Evolutionary conservation across 2,113 vertebrate genomes (phyloP), one percentile per base, ranked within the genome.

Genomic region (Tiliqua scincoides): DNA sequence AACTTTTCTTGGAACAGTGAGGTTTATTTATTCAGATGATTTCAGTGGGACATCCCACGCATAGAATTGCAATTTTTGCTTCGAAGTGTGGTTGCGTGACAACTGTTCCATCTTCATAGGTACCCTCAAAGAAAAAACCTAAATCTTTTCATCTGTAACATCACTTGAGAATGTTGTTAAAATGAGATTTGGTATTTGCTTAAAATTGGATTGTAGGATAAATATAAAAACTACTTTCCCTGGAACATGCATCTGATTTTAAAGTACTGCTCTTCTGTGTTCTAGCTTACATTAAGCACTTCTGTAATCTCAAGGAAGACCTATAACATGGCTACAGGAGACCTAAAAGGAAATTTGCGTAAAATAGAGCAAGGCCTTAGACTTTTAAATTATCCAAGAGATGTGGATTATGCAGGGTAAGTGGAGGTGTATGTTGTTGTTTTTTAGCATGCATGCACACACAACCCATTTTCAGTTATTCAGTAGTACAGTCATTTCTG

Each of bases 321-420:
- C 79, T 75, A 2, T 30, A 40, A 76, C 79, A 98, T 98, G 97
- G 95, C 97, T 73, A 97, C 98, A 37, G 98, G 98, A 88, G 98
- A 99, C 90, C 88, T 99, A 78, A 97, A 97, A 85, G 97, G 98
- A 91, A 96, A 95, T 83, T 96, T 99, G 85, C 96, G 97, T 85
- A 98, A 98, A 89, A 95, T 99, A 57, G 98, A 99, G 40, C 94
- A 97, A 91, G 96, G 96, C n/a, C 96, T 99, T 86, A 97, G 98
- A 30, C 90, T 86, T 3, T 88, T 99, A 12, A 98, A 96, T 95
- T 99, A 98, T 83, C 97, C 97, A 9, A 93, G 94, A 79, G 94
- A 97, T 80, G 97, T 99, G 59, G 97, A 99, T 94, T 99, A 98
- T 91, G 89, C 90, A 10, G 92, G 97, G 99, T 99, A 97, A 96